Conservation (phyloP, 2,888 invertebrate genomes). For the Nephrotoma guestfalica region DNA sequence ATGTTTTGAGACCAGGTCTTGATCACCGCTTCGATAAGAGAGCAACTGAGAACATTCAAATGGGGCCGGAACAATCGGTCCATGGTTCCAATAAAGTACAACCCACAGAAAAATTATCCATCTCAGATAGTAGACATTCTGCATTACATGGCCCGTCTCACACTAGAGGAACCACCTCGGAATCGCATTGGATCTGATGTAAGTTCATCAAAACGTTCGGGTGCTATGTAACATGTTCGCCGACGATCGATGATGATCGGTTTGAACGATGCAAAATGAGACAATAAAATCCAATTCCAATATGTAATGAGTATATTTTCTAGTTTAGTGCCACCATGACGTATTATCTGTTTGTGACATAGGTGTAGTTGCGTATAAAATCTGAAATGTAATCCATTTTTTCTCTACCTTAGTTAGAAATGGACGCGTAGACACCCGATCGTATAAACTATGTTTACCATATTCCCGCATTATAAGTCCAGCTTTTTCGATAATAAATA, state of each 20-base stretch:
- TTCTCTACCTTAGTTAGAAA: conserved; percentile 89
- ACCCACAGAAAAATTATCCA: conserved; percentile 98
- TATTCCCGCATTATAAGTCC: conserved; percentile 88
- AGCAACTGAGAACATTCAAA: conserved; percentile 87
- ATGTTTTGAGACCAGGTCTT: conserved; percentile 53
- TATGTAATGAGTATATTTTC: conserved; percentile 97
- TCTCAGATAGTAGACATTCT: conserved; percentile 72
- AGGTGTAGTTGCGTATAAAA: conserved; percentile 86
- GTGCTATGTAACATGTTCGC: conserved; percentile 92
- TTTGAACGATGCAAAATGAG: conserved; percentile 98
- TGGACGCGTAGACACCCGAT: conserved; percentile 92
- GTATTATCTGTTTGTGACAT: conserved; percentile 88
- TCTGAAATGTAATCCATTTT: conserved; percentile 97
- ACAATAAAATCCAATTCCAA: conserved; percentile 94
- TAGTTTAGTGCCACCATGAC: conserved; percentile 96
- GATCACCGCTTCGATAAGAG: conserved; percentile 71
- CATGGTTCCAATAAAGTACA: conserved; percentile 92
- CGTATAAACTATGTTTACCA: conserved; percentile 92
- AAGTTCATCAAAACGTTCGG: conserved; percentile 70
- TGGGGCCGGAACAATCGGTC: conserved; percentile 88
- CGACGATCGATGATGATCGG: conserved; percentile 85
- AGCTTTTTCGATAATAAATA: conserved; percentile 81
- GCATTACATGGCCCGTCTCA: conserved; percentile 44
- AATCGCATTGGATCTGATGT: conserved; percentile 25
- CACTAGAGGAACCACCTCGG: conserved; percentile 25